These are phyloP conservation scores for Galeruca laticollis DNA, from an alignment of 2,888 invertebrate species.

Conservation along the genomic window DNA sequence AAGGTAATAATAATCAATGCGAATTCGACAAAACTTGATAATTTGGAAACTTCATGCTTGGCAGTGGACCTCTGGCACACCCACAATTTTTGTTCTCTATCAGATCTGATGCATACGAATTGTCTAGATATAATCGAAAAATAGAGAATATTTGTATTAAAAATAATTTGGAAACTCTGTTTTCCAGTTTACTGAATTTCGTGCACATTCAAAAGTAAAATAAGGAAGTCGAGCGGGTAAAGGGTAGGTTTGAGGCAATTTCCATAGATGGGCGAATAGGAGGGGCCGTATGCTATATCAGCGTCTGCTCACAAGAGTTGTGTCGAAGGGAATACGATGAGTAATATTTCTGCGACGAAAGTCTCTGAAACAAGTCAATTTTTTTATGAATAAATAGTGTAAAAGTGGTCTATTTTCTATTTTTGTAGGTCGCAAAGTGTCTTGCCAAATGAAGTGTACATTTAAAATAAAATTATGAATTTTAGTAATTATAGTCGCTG, in stretches of 20 bases:
- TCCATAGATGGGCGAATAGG: conserved; percentile 58
- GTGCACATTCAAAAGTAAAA: conserved; percentile 61
- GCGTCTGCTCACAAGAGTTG: conserved; percentile 88
- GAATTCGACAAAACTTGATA: no score
- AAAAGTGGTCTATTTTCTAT: conserved; percentile 9
- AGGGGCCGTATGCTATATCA: conserved; percentile 76
- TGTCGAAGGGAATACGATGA: conserved; percentile 85
- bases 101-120: no score
- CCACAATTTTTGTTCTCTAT: no score
- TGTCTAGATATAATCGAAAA: no score
- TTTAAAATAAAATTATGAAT: not conserved
- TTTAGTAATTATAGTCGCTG: no score
- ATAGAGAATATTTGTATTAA: no score
- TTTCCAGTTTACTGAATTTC: not conserved
- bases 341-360: conserved; percentile 83
- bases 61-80: no score
- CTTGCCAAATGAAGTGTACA: no score
- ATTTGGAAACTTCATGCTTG: no score
- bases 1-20: no score
- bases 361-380: conserved; percentile 75
- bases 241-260: conserved; percentile 64
- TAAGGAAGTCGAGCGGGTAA: conserved; percentile 65
- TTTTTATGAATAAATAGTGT: conserved; percentile 6
- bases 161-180: no score
- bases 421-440: not conserved